A percentile compares a stretch with the other conserved stretches of the same genome.
Conservation (phyloP, 2,888 invertebrate species). For the Pristionchus mayeri region DNA sequence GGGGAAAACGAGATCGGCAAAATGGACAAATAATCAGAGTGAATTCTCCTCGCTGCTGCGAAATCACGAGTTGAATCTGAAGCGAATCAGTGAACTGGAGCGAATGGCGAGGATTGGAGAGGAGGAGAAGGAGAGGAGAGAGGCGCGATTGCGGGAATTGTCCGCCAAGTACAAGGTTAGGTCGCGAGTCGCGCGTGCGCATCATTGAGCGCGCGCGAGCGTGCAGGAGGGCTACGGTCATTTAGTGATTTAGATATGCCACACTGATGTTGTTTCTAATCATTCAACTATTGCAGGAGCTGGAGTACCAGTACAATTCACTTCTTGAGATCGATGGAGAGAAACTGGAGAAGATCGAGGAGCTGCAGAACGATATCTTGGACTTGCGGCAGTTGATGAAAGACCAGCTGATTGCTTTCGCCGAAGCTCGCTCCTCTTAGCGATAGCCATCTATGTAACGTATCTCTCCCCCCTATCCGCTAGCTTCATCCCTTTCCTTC, state of each 20-base stretch:
- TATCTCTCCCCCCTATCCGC: background rate
- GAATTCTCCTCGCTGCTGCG: slow-evolving; percentile 40
- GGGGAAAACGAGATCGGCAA: background rate
- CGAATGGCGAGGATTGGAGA: slow-evolving; percentile 13
- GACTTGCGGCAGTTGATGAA: slow-evolving; percentile 59
- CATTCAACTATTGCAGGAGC: slow-evolving; percentile 50
- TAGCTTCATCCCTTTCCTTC: too few species aligned
- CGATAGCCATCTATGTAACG: background rate
- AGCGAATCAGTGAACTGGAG: slow-evolving; percentile 48
- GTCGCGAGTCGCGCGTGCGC: background rate
- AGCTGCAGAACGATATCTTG: slow-evolving; percentile 57
- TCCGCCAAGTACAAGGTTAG: slow-evolving; percentile 44
- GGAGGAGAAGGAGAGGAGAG: slow-evolving; percentile 25
- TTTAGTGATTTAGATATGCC: too few species aligned
- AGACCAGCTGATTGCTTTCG: slow-evolving; percentile 49
- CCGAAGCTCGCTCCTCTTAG: slow-evolving; percentile 27
- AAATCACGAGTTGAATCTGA: slow-evolving; percentile 41
- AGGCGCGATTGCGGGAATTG: background rate
- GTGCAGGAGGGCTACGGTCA: too few species aligned
- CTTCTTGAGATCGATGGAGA: slow-evolving; percentile 61
- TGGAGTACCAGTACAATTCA: slow-evolving; percentile 52
- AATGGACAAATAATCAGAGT: background rate
- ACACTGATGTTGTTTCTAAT: background rate
- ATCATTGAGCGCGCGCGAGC: too few species aligned
- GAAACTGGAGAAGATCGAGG: slow-evolving; percentile 61